Conservation (phyloP, 1,140 invertebrate genomes). For the Drosophila miranda region DNA sequence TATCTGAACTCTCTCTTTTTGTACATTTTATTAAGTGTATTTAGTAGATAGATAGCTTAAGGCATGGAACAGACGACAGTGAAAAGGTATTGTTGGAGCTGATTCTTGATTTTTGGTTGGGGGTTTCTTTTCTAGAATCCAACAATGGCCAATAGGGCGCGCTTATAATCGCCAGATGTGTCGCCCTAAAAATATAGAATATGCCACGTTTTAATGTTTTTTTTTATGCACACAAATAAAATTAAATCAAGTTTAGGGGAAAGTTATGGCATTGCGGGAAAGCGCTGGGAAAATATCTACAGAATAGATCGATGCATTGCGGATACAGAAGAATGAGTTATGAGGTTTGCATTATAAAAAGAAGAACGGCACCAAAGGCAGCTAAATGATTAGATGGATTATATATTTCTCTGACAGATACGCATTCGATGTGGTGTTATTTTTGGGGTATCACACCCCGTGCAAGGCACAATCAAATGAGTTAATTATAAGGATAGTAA, state of each 20-base stretch:
- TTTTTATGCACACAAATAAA: constrained; percentile 58
- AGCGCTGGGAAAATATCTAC: constrained; percentile 1
- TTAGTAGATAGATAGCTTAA: constrained; percentile 43
- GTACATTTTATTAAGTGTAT: constrained; percentile 52
- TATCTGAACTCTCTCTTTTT: constrained; percentile 42
- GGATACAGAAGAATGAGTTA: not conserved
- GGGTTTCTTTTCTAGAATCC: constrained; percentile 84
- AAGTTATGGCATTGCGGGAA: constrained; percentile 7
- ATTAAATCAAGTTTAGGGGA: constrained; percentile 15
- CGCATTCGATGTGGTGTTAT: constrained; percentile 13
- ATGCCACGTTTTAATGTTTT: constrained; percentile 72
- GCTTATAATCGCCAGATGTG: constrained; percentile 96
- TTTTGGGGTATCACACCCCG: not conserved
- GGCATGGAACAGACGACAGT: constrained; percentile 70
- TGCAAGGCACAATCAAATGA: constrained; percentile 12
- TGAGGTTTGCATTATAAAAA: constrained; percentile 6
- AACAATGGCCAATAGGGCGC: constrained; percentile 91
- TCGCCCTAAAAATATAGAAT: constrained; percentile 89
- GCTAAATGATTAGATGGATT: constrained; percentile 2
- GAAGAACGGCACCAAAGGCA: constrained; percentile 18
- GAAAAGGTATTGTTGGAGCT: constrained; percentile 49
- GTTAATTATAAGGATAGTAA: constrained; percentile 16
- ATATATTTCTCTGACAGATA: not conserved
- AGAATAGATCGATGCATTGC: not conserved
- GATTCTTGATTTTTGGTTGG: constrained; percentile 35